Conservation (phyloP, 1,140 invertebrate genomes). For the Mya arenaria region DNA sequence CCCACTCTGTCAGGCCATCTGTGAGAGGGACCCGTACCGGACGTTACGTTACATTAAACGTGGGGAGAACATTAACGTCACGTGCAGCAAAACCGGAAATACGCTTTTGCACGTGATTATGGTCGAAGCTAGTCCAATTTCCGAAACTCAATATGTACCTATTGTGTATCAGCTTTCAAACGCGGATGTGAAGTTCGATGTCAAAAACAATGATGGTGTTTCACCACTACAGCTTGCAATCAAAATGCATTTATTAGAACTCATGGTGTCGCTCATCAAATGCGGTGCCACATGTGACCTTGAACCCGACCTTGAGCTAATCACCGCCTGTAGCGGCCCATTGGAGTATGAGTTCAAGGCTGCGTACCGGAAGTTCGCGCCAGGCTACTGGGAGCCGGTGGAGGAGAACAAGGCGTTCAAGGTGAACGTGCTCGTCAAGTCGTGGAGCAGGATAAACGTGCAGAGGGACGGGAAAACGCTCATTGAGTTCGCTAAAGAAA, state of each 20-base stretch:
- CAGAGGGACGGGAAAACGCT: constrained; percentile 65
- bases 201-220: constrained; percentile 60
- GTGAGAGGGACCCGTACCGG: constrained; percentile 29
- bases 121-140: constrained; percentile 56
- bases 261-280: constrained; percentile 70
- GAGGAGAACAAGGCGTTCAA: constrained; percentile 69
- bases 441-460: constrained; percentile 76
- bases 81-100: constrained; percentile 60
- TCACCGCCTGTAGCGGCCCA: constrained; percentile 54
- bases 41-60: constrained; percentile 54
- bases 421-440: constrained; percentile 74
- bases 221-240: constrained; percentile 71
- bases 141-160: constrained; percentile 70
- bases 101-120: constrained; percentile 71
- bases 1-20: constrained; percentile 56
- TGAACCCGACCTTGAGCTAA: constrained; percentile 56
- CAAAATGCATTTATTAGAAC: constrained; percentile 62
- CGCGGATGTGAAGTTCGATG: constrained; percentile 71
- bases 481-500: constrained; percentile 73
- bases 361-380: constrained; percentile 66
- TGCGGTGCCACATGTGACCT: constrained; percentile 66
- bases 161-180: constrained; percentile 77
- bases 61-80: constrained; percentile 57
- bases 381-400: constrained; percentile 74
- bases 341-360: constrained; percentile 56